A percentile compares a stretch with the other conserved stretches of the same genome.
phyloP scores from a whole-genome alignment of 2,113 vertebrate genomes.

The Eublepharis macularius region DNA sequence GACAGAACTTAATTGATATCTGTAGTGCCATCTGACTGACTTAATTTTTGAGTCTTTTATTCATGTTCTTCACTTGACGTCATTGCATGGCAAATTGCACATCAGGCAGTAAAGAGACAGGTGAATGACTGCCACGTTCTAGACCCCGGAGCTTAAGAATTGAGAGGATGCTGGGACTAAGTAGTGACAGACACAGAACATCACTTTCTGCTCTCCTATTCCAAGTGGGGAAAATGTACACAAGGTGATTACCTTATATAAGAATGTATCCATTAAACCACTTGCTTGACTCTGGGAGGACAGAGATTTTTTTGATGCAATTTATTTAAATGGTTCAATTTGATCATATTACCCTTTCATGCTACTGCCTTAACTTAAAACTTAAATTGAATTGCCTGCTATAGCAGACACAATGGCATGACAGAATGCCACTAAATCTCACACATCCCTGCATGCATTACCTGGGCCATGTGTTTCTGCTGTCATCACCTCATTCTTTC shows the following conservation, averaged over 20 bases:
- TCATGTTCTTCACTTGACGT: background rate
- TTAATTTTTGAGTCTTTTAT: background rate
- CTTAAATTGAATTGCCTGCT: background rate
- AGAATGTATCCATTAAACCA: background rate
- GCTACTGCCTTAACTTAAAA: background rate
- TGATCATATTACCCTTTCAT: background rate
- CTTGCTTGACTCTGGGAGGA: background rate
- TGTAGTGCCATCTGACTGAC: background rate
- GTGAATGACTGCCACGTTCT: background rate
- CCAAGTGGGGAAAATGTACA: too few species aligned
- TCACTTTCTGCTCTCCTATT: background rate
- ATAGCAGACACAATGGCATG: background rate
- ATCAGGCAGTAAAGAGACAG: background rate
- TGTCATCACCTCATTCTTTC: background rate
- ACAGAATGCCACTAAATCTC: background rate
- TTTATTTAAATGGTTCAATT: background rate
- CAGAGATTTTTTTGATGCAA: background rate
- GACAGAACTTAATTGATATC: background rate
- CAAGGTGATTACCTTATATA: background rate
- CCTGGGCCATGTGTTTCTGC: background rate
- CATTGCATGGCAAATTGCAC: background rate
- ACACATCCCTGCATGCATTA: background rate
- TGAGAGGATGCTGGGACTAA: background rate
- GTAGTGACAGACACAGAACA: background rate
- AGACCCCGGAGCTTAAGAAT: background rate